Conservation (phyloP, 2,113 vertebrate genomes). For the Tachuris rubrigastra region DNA sequence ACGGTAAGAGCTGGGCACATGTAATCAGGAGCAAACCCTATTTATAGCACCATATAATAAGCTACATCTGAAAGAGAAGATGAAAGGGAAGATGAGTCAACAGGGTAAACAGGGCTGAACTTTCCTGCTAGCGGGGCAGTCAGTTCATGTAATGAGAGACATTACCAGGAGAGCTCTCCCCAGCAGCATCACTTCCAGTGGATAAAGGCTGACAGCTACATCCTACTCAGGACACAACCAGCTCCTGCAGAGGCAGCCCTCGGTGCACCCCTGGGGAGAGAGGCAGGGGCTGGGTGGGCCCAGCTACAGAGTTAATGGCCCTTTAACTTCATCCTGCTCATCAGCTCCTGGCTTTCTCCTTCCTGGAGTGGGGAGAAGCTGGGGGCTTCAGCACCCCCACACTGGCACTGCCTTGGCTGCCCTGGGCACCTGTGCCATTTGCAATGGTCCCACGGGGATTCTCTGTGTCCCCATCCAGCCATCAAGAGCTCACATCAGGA, state of each 20-base stretch:
- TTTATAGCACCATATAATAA: slow-evolving; percentile 30
- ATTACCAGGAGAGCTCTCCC: not conserved
- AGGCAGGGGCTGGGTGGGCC: not conserved
- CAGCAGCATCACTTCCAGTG: not conserved
- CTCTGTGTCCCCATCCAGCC: not conserved
- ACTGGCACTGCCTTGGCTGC: not conserved
- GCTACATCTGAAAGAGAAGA: slow-evolving; percentile 1
- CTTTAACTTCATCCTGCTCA: not conserved
- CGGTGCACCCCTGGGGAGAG: fast-evolving
- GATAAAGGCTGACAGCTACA: not conserved
- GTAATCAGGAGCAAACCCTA: not conserved
- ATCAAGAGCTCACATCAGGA: not conserved
- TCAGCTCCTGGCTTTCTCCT: not conserved
- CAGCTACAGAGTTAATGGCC: not conserved
- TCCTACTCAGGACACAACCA: not conserved
- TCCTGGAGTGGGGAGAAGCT: not conserved
- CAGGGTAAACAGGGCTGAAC: not conserved
- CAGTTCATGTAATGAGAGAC: not conserved
- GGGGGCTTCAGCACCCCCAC: not conserved
- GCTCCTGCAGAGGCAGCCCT: not conserved
- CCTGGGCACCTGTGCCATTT: not conserved
- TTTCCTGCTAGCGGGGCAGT: not conserved
- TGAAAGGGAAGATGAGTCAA: slow-evolving; percentile 31
- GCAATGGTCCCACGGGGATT: not conserved
- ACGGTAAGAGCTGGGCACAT: not conserved